Evolutionary conservation across 2,797 vertebrate species (phyloP), one percentile per base, ranked within the genome.

Genomic region (Macropodus opercularis): DNA sequence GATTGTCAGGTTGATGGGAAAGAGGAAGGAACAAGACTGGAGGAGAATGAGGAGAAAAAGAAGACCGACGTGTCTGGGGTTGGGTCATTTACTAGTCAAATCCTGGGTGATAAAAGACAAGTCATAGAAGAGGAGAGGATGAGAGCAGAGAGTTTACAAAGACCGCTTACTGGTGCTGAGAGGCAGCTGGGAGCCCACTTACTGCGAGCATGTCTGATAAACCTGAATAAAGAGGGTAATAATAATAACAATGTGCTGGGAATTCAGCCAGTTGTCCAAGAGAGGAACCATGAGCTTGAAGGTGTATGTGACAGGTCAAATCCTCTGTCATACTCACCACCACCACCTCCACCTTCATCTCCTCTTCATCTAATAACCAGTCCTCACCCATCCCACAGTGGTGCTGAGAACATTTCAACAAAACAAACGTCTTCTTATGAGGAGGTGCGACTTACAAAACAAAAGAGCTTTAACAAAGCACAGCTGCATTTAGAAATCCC

Each of bases 1-100:
- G 84, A 85, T 41, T 66, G 83, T 7, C 80, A 75, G 19, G 80
- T 77, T 10, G 85, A 89, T 0, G 83, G 81, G 54, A 80, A 89
- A 31, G 81, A 82, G 41, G 84, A 83, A 38, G 82, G 50, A 23
- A 79, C 56, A 29, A 64, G 39, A 26, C 71, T 42, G 54, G 62
- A 41, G 51, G 64, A 63, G 2, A 74, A 70, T 27, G 52, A 57
- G 8, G 71, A 74, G 29, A 49, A n/a, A 29, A 58, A 72, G 17
- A 68, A 66, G 35, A 15, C 21, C 4, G 41, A 8, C 46, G 38
- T 69, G 36, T 69, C 70, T 0, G 75, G 60, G 14, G 79, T 72
- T 21, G 81, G 79, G 2, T 65, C 77, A 0, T 77, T 81, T 27
- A 14, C 35, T 0, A 47, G 32, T 68, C 75, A 83, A 31, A 69